These are phyloP conservation scores for Hestina assimilis DNA, from an alignment of 1,140 invertebrate species.

Conservation along the genomic window DNA sequence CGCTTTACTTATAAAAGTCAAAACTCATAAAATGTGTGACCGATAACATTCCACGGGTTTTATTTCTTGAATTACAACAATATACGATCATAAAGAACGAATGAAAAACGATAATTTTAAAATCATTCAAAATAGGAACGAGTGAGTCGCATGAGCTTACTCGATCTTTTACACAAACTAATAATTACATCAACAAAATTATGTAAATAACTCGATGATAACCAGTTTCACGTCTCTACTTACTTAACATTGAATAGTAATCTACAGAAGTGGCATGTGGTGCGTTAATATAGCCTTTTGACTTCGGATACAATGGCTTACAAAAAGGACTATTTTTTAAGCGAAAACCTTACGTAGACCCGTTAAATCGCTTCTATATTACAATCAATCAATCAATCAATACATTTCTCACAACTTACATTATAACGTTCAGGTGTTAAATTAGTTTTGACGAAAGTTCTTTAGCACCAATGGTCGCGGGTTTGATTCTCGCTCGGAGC, in stretches of 20 bases:
- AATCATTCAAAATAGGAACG: background rate
- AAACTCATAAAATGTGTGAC: background rate
- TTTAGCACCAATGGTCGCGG: no score
- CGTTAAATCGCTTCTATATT: no score
- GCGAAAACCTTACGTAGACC: no score
- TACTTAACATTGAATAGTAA: background rate
- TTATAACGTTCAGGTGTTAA: no score
- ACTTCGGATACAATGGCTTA: no score
- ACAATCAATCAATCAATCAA: no score
- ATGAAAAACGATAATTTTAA: background rate
- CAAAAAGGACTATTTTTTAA: no score
- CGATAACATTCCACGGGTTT: constrained; percentile 1
- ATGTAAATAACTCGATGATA: background rate
- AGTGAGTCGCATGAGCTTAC: background rate
- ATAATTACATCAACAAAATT: constrained; percentile 1
- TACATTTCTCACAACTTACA: no score
- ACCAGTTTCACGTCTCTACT: constrained; percentile 1
- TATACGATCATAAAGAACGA: background rate
- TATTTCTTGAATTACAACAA: background rate
- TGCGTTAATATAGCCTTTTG: background rate
- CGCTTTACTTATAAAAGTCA: constrained; percentile 1
- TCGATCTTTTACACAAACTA: background rate
- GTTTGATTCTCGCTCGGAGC: no score
- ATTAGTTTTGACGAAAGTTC: no score
- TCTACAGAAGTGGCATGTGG: background rate